Conservation (phyloP, 2,888 invertebrate genomes). For the Nephrotoma appendiculata region DNA sequence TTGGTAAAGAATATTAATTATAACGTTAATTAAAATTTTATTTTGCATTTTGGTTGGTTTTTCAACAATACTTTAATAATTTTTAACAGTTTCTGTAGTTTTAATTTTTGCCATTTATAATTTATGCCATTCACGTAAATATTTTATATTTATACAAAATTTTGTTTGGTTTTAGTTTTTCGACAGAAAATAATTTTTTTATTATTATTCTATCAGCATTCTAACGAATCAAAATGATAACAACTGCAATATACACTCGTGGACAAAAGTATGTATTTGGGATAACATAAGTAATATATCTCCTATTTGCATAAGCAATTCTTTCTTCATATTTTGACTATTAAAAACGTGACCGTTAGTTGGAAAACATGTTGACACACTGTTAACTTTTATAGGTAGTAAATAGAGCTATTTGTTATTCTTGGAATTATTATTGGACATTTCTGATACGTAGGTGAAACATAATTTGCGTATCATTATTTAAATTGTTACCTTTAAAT, state of each 20-base stretch:
- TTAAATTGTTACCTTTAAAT: too few species aligned
- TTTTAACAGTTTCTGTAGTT: not conserved
- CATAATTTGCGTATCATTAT: too few species aligned
- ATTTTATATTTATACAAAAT: not conserved
- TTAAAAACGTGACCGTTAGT: too few species aligned
- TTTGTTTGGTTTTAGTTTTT: not conserved
- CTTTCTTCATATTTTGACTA: too few species aligned
- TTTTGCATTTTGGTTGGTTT: not conserved
- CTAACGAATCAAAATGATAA: not conserved
- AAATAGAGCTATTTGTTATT: too few species aligned
- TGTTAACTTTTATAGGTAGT: too few species aligned
- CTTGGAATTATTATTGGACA: too few species aligned
- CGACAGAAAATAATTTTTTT: not conserved
- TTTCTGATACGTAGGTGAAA: too few species aligned
- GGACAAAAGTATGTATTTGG: not conserved
- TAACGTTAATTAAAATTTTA: not conserved
- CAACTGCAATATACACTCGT: not conserved
- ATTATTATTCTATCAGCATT: not conserved
- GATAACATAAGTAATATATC: too few species aligned
- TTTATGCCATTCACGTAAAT: not conserved
- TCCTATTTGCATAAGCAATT: too few species aligned
- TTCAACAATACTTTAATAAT: not conserved
- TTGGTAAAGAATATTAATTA: not conserved
- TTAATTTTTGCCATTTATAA: not conserved
- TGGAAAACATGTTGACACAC: too few species aligned